Evolutionary conservation across 2,888 invertebrate species (phyloP), one percentile per base, ranked within the genome.

Genomic region (Busseola fusca): DNA sequence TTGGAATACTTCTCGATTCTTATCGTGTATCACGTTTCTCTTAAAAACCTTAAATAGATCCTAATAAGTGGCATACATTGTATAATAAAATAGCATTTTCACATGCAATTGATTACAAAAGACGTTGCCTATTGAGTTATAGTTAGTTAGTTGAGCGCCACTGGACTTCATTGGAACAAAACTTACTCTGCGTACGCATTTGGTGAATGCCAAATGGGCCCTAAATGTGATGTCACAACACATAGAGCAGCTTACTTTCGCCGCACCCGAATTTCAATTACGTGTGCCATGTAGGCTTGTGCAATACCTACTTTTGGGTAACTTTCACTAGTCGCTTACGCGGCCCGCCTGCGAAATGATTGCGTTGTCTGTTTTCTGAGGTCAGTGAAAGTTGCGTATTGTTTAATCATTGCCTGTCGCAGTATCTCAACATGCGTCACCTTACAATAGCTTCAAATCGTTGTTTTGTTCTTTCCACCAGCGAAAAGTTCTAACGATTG

Each of bases 261-360:
- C 94, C 91, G 91, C 91, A 91, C 90, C 93, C 92, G 91, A 95
- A 94, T 93, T 94, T 93, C 90, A 93, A 94, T 95, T 92, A 93
- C 94, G 93, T 92, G 92, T 91, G 84, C 88, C 86, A 87, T 88
- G 90, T 91, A 89, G 89, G 90, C 93, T 94, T 95, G 95, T 95
- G 95, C 95, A 95, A 95, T 93, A 93, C 90, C 90, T 90, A 92
- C 93, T 91, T 95, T 95, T 95, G 91, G 94, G 91, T 92, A 92
- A 94, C 95, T 95, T 95, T 95, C 95, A 94, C 95, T 94, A 88
- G 89, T 86, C 87, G 91, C 92, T 93, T 93, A 95, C 94, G 94
- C 92, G 92, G 89, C 88, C 84, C 88, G 95, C 92, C 93, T 95
- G 95, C 94, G 87, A 94, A 95, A 93, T 91, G 83, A 91, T 95